Conservation (phyloP, 2,888 invertebrate genomes). For the Volucella inflata region DNA sequence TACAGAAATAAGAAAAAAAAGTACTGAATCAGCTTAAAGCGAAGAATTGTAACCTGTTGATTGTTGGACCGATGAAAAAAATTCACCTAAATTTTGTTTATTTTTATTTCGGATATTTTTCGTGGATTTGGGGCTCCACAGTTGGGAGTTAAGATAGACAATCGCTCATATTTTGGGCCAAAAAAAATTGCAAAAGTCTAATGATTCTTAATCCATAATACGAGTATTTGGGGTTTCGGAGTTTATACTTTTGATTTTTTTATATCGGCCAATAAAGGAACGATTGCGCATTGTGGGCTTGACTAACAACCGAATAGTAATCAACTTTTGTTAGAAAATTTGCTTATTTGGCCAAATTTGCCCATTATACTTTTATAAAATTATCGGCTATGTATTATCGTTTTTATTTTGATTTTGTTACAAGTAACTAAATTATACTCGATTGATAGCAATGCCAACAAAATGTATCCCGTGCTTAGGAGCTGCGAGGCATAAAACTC, state of each 20-base stretch:
- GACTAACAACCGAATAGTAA: slow-evolving; percentile 12
- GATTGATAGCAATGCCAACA: too few relatives aligned
- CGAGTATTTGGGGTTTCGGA: slow-evolving; percentile 29
- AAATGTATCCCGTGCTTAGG: too few relatives aligned
- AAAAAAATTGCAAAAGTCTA: slow-evolving; percentile 55
- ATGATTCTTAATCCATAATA: slow-evolving; percentile 59
- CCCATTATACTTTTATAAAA: too few relatives aligned
- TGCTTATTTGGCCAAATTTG: too few relatives aligned
- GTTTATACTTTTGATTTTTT: background rate
- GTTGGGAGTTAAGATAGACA: slow-evolving; percentile 27
- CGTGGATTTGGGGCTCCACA: background rate
- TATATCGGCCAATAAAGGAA: background rate
- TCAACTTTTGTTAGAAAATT: too few relatives aligned
- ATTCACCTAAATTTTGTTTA: slow-evolving; percentile 38
- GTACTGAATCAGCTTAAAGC: slow-evolving; percentile 36
- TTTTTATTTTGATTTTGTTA: too few relatives aligned
- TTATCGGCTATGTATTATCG: too few relatives aligned
- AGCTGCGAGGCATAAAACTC: too few relatives aligned
- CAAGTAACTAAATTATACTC: too few relatives aligned
- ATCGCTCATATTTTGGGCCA: slow-evolving; percentile 49
- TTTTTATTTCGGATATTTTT: slow-evolving; percentile 23
- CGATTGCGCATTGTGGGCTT: slow-evolving; percentile 31
- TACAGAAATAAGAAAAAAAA: slow-evolving; percentile 15
- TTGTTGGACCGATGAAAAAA: slow-evolving; percentile 65
- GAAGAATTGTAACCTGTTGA: slow-evolving; percentile 64